Percentiles rank a stretch among this genome's conserved stretches.
Conservation (phyloP, 1,140 invertebrate species). For the Anastrepha ludens region DNA sequence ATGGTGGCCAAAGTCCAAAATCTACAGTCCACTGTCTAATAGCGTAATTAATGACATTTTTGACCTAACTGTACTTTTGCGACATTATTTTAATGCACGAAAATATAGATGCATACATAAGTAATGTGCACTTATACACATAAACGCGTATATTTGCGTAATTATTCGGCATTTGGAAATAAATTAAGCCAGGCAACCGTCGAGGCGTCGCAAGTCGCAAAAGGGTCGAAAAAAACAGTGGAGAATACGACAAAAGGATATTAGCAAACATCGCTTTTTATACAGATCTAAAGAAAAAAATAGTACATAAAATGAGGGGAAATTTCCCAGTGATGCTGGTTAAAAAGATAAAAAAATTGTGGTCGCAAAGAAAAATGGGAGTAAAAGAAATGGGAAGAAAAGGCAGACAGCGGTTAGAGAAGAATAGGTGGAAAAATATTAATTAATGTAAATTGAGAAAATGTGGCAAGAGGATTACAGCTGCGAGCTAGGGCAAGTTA, state of each 20-base stretch:
- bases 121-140: not conserved
- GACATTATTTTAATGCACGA: conserved; percentile 43
- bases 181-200: not conserved
- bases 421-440: not conserved
- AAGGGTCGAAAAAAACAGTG: not conserved
- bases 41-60: conserved; percentile 49
- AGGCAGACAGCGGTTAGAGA: not conserved
- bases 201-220: not conserved
- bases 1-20: not conserved
- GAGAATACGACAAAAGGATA: not conserved
- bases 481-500: too few relatives aligned
- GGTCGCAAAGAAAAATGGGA: not conserved
- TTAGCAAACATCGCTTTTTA: conserved; percentile 19
- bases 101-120: conserved; percentile 44
- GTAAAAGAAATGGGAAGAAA: not conserved
- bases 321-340: not conserved
- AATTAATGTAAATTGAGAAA: not conserved
- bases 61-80: conserved; percentile 49
- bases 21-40: not conserved
- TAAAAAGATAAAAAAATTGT: not conserved
- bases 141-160: not conserved
- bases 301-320: conserved; percentile 12
- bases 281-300: not conserved
- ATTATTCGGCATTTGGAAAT: conserved; percentile 42
- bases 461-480: not conserved